Evolutionary conservation across 2,888 invertebrate species (phyloP), one percentile per base, ranked within the genome.

Genomic region (Metacarcinus magister): DNA sequence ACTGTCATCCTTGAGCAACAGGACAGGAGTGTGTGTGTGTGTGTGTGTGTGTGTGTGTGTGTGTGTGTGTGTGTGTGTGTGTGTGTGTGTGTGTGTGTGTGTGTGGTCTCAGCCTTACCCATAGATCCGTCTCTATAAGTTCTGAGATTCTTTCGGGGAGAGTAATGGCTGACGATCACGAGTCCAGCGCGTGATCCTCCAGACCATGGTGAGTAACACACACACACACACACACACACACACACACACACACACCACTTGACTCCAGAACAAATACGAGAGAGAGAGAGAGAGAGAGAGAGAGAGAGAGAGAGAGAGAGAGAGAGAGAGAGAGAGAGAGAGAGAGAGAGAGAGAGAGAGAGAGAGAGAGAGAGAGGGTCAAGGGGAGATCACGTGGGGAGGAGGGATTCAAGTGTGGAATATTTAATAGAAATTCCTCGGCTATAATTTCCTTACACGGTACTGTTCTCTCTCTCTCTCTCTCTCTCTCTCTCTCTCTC

Each of bases 371-470:
- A 75, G 75, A 75, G 75, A 75, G 23, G 39, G 32, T 90, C 90
- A 90, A 90, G 90, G 39, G 39, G 43, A 32, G 75, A 75, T 23
- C 75, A 75, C 75, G 16, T 75, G 75, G 28, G 87, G 82, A 87
- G 92, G 46, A n/a, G 7, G 16, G 92, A 32, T 43, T 92, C 39
- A 92, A 92, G 92, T 92, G 92, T 16, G 0, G 32, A 54, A 54
- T 54, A 92, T 92, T 92, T 92, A 92, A 92, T 92, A 28, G 92
- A 92, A 92, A 92, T 92, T 48, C 92, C 92, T 28, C 60, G 48
- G 60, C n/a, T 75, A 92, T 92, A 54, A 54, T 92, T 92, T 54
- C 54, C 48, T 75, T 75, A 28, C 75, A 75, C 75, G 75, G 75
- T 75, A 75, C 75, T 75, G 54, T 54, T 54, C 75, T 75, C 75